Percentiles rank a stretch among this genome's conserved stretches.
These are phyloP conservation scores for Trichomycterus rosablanca DNA, from an alignment of 2,113 vertebrate genomes.

Conservation along the genomic window DNA sequence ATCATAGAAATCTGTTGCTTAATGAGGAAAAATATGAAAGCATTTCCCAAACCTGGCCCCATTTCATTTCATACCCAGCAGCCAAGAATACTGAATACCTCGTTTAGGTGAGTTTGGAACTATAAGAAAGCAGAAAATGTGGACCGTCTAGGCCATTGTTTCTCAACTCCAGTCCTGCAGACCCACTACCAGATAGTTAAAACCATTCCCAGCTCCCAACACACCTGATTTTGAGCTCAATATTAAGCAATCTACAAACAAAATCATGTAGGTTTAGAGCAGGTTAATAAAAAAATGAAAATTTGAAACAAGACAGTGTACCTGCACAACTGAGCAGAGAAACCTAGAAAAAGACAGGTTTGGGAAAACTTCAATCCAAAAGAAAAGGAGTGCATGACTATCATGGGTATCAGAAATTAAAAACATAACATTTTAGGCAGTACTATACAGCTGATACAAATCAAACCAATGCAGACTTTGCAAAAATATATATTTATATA, in stretches of 20 bases:
- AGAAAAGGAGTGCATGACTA: conserved; percentile 37
- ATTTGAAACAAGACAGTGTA: too few relatives aligned
- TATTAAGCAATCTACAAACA: too few relatives aligned
- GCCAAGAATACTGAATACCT: background rate
- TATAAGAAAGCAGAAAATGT: background rate
- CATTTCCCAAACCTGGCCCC: background rate
- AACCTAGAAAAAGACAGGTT: background rate
- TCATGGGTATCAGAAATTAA: conserved; percentile 44
- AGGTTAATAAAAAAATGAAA: too few relatives aligned
- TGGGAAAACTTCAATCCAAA: conserved; percentile 8
- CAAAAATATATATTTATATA: conserved; percentile 77
- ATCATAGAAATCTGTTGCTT: conserved; percentile 17
- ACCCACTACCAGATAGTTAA: too few relatives aligned
- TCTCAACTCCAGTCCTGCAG: too few relatives aligned
- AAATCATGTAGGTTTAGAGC: too few relatives aligned
- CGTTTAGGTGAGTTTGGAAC: background rate
- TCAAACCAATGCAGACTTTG: conserved; percentile 69
- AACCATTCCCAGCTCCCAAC: too few relatives aligned
- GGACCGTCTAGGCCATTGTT: background rate
- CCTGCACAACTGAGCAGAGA: too few relatives aligned
- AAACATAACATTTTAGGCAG: conserved; percentile 54
- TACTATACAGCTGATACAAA: conserved; percentile 68
- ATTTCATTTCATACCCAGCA: too few relatives aligned
- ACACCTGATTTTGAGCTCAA: too few relatives aligned
- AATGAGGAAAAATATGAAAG: conserved; percentile 4